phyloP scores from a whole-genome alignment of 2,113 vertebrate species.

The Sminthopsis crassicaudata region DNA sequence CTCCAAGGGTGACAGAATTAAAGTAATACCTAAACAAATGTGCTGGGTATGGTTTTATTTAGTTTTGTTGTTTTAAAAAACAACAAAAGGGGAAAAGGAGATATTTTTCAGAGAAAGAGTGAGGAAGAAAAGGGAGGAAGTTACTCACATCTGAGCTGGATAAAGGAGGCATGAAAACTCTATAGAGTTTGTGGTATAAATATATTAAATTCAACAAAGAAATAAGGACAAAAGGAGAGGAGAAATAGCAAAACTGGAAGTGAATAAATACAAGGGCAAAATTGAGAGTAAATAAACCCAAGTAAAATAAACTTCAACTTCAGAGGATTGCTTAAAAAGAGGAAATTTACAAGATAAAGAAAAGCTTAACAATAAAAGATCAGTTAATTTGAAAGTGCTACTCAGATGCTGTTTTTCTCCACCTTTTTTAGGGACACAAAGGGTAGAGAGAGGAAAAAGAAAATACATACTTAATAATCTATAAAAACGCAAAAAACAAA shows the following conservation, averaged over 20 bases:
- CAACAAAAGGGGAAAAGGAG: neutral
- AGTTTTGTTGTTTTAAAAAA: neutral
- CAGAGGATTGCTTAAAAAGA: neutral
- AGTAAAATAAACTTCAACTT: neutral
- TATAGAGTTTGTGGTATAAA: neutral
- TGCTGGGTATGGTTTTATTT: neutral
- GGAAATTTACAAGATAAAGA: neutral
- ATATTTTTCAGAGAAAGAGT: neutral
- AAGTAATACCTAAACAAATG: neutral
- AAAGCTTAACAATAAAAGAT: neutral
- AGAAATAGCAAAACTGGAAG: neutral
- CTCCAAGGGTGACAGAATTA: neutral
- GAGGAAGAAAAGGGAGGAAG: neutral
- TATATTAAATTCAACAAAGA: neutral
- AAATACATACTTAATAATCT: neutral
- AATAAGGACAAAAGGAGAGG: neutral
- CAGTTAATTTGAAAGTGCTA: neutral
- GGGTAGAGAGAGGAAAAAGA: neutral
- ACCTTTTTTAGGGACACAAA: neutral
- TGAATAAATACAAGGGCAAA: neutral
- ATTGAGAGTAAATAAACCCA: neutral
- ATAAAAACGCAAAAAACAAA: no score
- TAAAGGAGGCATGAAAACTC: neutral
- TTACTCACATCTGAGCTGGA: neutral
- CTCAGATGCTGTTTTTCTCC: neutral